Percentiles rank a stretch among this genome's conserved stretches.
These are phyloP conservation scores for Erpetoichthys calabaricus DNA, from an alignment of 2,797 vertebrate genomes.

Conservation along the genomic window DNA sequence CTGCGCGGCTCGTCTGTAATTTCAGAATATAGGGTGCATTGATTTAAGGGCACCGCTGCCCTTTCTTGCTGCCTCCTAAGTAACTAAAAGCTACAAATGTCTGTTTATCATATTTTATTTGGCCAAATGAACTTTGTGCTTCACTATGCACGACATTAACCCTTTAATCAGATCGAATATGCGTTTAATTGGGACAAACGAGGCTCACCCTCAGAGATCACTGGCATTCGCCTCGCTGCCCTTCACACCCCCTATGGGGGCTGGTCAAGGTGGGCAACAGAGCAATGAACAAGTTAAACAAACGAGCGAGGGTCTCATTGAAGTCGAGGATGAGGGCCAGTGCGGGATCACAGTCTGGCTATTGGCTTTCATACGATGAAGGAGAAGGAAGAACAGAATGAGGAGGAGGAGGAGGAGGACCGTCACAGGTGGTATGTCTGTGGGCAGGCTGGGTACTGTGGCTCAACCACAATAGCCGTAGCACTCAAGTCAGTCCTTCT, in stretches of 20 bases:
- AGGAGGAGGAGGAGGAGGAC: too few relatives aligned
- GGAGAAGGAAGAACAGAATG: too few relatives aligned
- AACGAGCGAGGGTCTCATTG: too few relatives aligned
- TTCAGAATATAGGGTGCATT: conserved; percentile 30
- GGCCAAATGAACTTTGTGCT: conserved; percentile 30
- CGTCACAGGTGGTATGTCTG: too few relatives aligned
- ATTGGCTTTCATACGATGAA: too few relatives aligned
- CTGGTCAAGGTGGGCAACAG: too few relatives aligned
- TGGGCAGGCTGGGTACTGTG: too few relatives aligned
- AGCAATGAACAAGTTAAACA: too few relatives aligned
- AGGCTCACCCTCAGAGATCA: conserved; percentile 56
- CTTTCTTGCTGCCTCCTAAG: conserved; percentile 20
- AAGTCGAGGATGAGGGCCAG: too few relatives aligned
- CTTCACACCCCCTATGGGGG: conserved; percentile 15
- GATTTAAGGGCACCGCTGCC: conserved; percentile 19
- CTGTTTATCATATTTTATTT: conserved; percentile 28
- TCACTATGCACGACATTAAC: conserved; percentile 32
- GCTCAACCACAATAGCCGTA: too few relatives aligned
- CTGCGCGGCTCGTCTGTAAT: conserved; percentile 38
- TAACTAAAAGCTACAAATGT: conserved; percentile 23
- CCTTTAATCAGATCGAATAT: conserved; percentile 39
- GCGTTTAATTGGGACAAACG: conserved; percentile 64
- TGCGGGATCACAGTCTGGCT: too few relatives aligned
- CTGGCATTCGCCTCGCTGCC: conserved; percentile 54
- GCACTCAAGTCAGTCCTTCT: too few relatives aligned